phyloP scores from a whole-genome alignment of 2,797 vertebrate genomes.

The Crenuchus spilurus region DNA sequence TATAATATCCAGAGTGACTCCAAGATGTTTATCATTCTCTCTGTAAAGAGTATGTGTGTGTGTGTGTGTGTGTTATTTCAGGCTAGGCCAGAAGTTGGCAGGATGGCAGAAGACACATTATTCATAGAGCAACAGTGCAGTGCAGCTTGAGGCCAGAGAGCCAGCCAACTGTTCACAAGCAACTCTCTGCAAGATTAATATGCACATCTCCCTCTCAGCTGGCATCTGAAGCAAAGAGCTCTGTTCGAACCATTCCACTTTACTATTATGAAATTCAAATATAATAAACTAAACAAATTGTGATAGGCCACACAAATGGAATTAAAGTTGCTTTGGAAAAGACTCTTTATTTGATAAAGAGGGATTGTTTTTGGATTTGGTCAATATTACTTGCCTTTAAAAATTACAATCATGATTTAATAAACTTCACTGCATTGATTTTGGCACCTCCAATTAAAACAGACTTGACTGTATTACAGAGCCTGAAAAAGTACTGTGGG shows the following conservation, averaged over 20 bases:
- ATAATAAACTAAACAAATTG: conserved; percentile 61
- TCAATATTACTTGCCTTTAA: not conserved
- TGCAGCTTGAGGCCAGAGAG: conserved; percentile 49
- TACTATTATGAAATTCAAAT: conserved; percentile 50
- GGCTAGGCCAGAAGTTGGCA: conserved; percentile 40
- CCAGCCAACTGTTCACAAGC: conserved; percentile 52
- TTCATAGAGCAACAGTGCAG: conserved; percentile 54
- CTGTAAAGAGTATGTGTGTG: not conserved
- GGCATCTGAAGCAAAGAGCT: conserved; percentile 12
- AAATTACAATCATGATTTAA: not conserved
- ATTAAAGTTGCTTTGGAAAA: not conserved
- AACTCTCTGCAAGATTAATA: conserved; percentile 62
- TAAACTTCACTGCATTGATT: not conserved
- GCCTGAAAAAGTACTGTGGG: not conserved
- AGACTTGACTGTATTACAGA: not conserved
- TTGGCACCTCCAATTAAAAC: not conserved
- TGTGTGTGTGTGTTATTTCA: conserved; percentile 9
- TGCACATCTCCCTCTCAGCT: conserved; percentile 47
- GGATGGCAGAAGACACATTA: conserved; percentile 52
- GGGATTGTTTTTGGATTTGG: not conserved
- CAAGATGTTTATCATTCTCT: not conserved
- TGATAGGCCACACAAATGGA: not conserved
- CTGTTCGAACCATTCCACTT: conserved; percentile 4
- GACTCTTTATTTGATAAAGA: not conserved
- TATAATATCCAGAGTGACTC: conserved; percentile 3